These are phyloP conservation scores for Campoletis sonorensis DNA, from an alignment of 1,140 invertebrate species.

Conservation along the genomic window DNA sequence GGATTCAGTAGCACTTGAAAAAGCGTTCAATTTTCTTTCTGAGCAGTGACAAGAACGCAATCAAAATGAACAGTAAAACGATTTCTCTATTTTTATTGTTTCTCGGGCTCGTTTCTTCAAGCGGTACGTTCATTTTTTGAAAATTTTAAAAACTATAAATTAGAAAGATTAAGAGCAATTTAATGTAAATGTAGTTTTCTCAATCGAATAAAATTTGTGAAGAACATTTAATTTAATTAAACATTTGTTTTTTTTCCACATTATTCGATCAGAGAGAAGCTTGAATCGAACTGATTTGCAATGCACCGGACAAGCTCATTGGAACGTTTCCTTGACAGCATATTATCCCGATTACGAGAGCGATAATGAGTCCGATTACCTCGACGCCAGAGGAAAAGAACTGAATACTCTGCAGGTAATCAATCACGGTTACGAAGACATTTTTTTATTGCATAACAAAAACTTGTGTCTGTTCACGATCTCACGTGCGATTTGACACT, in stretches of 20 bases:
- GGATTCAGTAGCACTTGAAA: neutral
- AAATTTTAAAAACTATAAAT: too few relatives aligned
- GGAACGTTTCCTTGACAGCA: conserved; percentile 74
- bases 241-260: neutral
- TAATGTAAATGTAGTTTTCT: neutral
- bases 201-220: neutral
- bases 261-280: conserved; percentile 1
- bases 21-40: neutral
- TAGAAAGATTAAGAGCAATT: too few relatives aligned
- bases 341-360: conserved; percentile 75
- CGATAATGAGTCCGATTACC: conserved; percentile 67
- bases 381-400: conserved; percentile 72
- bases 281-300: conserved; percentile 48
- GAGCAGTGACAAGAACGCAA: neutral
- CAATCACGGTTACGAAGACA: neutral
- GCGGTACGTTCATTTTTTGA: neutral
- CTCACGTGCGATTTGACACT: too few relatives aligned
- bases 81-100: neutral
- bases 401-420: conserved; percentile 75
- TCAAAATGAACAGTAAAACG: neutral
- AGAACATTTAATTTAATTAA: neutral
- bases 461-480: neutral
- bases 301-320: conserved; percentile 56
- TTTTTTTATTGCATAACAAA: conserved; percentile 6
- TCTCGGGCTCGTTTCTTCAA: neutral